Evolutionary conservation across 2,797 vertebrate species (phyloP).

Genomic region (Sebastes baramenuke): DNA sequence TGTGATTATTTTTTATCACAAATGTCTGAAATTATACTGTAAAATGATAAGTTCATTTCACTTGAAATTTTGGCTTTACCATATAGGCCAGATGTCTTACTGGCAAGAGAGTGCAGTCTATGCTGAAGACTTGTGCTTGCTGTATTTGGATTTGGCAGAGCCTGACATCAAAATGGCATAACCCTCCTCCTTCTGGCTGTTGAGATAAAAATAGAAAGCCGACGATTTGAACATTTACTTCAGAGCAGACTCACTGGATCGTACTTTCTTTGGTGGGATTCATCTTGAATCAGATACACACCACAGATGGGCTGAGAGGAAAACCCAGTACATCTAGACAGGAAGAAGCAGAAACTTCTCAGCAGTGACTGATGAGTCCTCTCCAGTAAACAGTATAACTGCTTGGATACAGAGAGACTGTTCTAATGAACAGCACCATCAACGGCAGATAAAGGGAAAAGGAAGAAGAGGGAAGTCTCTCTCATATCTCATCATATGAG

Average conservation of each 20-base stretch:
- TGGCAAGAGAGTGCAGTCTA: not conserved
- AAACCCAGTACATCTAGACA: not conserved
- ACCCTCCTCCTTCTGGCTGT: not conserved
- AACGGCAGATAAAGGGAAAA: not conserved
- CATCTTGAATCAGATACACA: not conserved
- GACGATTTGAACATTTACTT: not conserved
- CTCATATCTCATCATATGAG: not conserved
- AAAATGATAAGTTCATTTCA: not conserved
- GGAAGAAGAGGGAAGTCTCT: not conserved
- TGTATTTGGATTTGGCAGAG: not conserved
- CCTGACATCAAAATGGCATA: not conserved
- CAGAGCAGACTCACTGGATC: not conserved
- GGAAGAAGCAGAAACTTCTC: not conserved
- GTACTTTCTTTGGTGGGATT: not conserved
- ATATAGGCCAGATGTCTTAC: too few relatives aligned
- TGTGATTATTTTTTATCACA: not conserved
- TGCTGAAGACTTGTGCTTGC: not conserved
- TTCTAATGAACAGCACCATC: not conserved
- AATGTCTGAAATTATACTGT: not conserved
- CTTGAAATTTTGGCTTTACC: not conserved
- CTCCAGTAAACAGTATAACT: not conserved
- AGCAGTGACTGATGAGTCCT: not conserved
- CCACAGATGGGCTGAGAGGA: conserved; percentile 6
- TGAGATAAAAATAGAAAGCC: not conserved
- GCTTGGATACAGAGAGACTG: not conserved